Evolutionary conservation across 2,888 invertebrate genomes (phyloP).

Genomic region (Athetis lepigone): DNA sequence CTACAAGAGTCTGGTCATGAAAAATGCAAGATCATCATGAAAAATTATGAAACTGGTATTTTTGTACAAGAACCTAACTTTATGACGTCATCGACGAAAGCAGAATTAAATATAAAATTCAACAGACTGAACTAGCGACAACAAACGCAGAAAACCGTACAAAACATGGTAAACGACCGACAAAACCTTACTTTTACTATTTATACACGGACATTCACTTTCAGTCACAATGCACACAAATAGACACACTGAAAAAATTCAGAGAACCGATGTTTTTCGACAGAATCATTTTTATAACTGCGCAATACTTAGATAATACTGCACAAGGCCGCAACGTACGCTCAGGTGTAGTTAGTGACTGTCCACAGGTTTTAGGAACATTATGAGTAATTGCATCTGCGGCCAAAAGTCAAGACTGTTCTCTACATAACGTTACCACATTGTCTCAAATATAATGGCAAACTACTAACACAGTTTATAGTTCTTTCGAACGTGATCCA

Average conservation of each 20-base stretch:
- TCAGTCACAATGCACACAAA: conserved; percentile 43
- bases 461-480: conserved; percentile 5
- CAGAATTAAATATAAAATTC: conserved; percentile 1
- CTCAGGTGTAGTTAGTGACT: conserved; percentile 45
- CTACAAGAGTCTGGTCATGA: conserved; percentile 5
- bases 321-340: conserved; percentile 53
- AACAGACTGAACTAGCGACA: conserved; percentile 7
- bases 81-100: neutral
- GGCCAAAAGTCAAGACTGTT: conserved; percentile 50
- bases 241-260: conserved; percentile 46
- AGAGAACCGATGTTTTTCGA: conserved; percentile 48
- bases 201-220: conserved; percentile 50
- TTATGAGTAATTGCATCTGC: conserved; percentile 50
- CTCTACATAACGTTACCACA: conserved; percentile 34
- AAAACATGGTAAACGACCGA: neutral
- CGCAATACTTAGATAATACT: conserved; percentile 66
- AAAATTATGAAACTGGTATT: conserved; percentile 4
- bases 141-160: too few relatives aligned
- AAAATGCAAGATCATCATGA: conserved; percentile 4
- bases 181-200: conserved; percentile 30
- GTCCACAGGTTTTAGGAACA: conserved; percentile 50
- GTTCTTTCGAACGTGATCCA: conserved; percentile 25
- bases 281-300: conserved; percentile 58
- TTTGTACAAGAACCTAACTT: neutral
- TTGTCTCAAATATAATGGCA: conserved; percentile 5